Evolutionary conservation across 1,140 invertebrate species (phyloP), one percentile per base, ranked within the genome.

Genomic region (Conopomorpha cramerella): DNA sequence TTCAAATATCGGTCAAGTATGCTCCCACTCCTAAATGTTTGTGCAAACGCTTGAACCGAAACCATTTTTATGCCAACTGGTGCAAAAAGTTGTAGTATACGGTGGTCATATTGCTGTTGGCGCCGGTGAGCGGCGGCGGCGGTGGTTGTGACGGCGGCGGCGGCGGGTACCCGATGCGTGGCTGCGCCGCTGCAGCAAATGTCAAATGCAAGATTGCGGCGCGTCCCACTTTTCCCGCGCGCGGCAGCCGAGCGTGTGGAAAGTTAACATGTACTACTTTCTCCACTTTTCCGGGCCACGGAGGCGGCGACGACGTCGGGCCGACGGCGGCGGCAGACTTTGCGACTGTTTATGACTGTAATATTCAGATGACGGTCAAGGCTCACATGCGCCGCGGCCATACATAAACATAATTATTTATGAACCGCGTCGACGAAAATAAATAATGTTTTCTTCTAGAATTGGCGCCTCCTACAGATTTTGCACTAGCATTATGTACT

Each of bases 231-330:
- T 70, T 70, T 60, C 59, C 58, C 52, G 55, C 56, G 61, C 62
- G 53, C 61, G 56, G 59, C 52, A 55, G 46, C 51, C 46, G 53
- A 55, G 55, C 60, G 68, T 57, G 55, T 76, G 67, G 71, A 76
- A 76, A 76, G 71, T 76, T 76, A 68, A 62, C 46, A 6, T 68
- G 71, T 66, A 72, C 71, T 76, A 76, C 71, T 76, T 76, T 76
- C 71, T 72, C 71, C 64, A 71, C 71, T 76, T 72, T 73, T 76
- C 70, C 67, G 10, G 11, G 4, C 3, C 64, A 72, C 72, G 53
- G 72, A 71, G 67, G 71, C 62, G 41, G n/a, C n/a, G n/a, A n/a
- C n/a, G 60, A 30, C 28, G 8, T 26, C 30, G 25, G 26, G 28
- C 8, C 30, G 16, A 1, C 29, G n/a, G n/a, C 18, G 29, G 16